A percentile compares a stretch with the other conserved stretches of the same genome.
These are phyloP conservation scores for Drosophila nigricruria DNA, from an alignment of 2,888 invertebrate genomes.

Conservation along the genomic window DNA sequence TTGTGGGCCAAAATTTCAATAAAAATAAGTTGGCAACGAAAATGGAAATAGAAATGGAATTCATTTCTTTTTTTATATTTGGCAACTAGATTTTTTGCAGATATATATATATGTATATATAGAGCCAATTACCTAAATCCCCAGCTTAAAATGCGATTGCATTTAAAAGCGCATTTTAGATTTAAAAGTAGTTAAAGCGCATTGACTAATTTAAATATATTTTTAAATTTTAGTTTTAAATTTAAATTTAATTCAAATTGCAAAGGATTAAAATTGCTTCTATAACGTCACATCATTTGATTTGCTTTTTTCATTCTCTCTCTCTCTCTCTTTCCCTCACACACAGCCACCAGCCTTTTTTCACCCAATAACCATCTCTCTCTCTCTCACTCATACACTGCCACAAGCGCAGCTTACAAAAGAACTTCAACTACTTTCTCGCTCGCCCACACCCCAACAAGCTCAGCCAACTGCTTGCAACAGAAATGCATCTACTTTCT, in stretches of 20 bases:
- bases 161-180: conserved; percentile 2
- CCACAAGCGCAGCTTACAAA: no score
- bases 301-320: neutral
- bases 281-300: neutral
- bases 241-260: neutral
- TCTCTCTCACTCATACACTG: no score
- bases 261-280: neutral
- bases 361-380: no score
- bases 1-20: conserved; percentile 56
- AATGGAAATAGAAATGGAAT: conserved; percentile 30
- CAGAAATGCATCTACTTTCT: neutral
- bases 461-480: neutral
- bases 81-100: conserved; percentile 16
- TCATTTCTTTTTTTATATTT: conserved; percentile 3
- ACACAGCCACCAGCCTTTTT: no score
- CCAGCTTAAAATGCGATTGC: neutral
- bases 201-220: neutral
- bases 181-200: neutral
- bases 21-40: conserved; percentile 41
- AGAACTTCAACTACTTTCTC: neutral
- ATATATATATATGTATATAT: neutral
- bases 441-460: neutral
- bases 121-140: conserved; percentile 8
- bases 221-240: neutral
- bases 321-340: neutral